Base-by-base conservation (phyloP, 2,797 vertebrate species). In the Bradypus variegatus region DNA sequence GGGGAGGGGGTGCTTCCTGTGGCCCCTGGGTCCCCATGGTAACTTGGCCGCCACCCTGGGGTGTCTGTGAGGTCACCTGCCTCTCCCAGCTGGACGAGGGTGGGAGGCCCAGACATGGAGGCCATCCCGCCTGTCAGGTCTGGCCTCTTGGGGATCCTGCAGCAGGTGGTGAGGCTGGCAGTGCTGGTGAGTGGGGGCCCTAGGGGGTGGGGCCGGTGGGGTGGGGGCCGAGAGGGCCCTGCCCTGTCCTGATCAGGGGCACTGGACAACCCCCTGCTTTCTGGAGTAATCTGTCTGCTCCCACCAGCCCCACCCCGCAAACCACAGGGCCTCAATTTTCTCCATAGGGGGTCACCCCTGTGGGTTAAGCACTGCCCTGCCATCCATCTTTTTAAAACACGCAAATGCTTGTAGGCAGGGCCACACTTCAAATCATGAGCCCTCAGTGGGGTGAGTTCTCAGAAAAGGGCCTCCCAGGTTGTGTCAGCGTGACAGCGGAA, bases 41-140 rank as follows among this genome's bases (percentile, higher is more conserved):
- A 91, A 96, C 94, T 55, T 6, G 25, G 75, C 5, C 84, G 36
- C 85, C 92, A 77, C 93, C 75, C 70, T 31, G 23, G 0, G 3
- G 36, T 53, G 6, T 94, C 94, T 96, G 86, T 96, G 95, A 96
- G 65, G 94, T 96, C 94, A 94, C 53, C 50, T 62, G 85, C 78
- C 67, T 85, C 41, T 86, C 45, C 81, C 11, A 38, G 76, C 75
- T 38, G 83, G 48, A 75, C 50, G 77, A 83, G 33, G 6, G 53
- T 8, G 45, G 86, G 76, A 89, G 86, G 67, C 41, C 31, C 92
- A 93, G 90, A 53, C 36, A 92, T 93, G 94, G 94, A 94, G 89
- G 65, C 64, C 0, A 0, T 13, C 21, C 65, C 67, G 33, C 48
- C 9, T 0, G 45, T 73, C 87, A 83, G 82, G 73, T 72, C 78